phyloP scores from a whole-genome alignment of 2,888 invertebrate species.

The Ramazzottius varieornatus region DNA sequence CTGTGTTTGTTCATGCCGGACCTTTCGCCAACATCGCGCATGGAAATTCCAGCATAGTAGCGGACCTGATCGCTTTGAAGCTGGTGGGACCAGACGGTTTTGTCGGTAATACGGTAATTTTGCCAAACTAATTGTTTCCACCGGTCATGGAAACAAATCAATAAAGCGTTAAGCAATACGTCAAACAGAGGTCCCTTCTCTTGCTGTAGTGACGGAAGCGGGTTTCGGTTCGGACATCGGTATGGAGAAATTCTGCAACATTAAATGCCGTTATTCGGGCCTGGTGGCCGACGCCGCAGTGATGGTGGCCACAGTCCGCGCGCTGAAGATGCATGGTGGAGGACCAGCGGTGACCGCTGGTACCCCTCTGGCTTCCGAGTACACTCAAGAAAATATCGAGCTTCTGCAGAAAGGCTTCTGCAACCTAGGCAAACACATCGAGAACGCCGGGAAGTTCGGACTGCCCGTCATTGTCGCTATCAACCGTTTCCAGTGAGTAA shows the following conservation, averaged over 20 bases:
- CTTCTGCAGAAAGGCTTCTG: constrained; percentile 56
- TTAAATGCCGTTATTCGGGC: constrained; percentile 72
- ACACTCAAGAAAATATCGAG: constrained; percentile 48
- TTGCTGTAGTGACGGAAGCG: constrained; percentile 77
- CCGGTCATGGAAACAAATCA: not conserved
- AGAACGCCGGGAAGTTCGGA: constrained; percentile 61
- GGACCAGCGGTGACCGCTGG: constrained; percentile 67
- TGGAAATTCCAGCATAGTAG: constrained; percentile 83
- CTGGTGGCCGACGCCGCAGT: constrained; percentile 63
- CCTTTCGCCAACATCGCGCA: constrained; percentile 99
- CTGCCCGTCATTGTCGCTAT: constrained; percentile 80
- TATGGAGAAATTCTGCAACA: constrained; percentile 91
- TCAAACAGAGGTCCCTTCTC: no score
- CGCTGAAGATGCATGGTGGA: constrained; percentile 96
- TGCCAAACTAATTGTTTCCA: not conserved
- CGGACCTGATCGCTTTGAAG: constrained; percentile 74
- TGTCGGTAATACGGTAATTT: constrained; percentile 30
- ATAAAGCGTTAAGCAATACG: not conserved
- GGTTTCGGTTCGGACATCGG: constrained; percentile 97
- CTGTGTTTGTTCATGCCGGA: constrained; percentile 84
- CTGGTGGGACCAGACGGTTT: constrained; percentile 66
- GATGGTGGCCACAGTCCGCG: constrained; percentile 68
- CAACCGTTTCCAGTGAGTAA: constrained; percentile 51
- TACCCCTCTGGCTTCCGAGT: constrained; percentile 52
- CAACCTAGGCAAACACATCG: constrained; percentile 73